Evolutionary conservation across 2,113 vertebrate genomes (phyloP).

Genomic region (Seriola aureovittata): DNA sequence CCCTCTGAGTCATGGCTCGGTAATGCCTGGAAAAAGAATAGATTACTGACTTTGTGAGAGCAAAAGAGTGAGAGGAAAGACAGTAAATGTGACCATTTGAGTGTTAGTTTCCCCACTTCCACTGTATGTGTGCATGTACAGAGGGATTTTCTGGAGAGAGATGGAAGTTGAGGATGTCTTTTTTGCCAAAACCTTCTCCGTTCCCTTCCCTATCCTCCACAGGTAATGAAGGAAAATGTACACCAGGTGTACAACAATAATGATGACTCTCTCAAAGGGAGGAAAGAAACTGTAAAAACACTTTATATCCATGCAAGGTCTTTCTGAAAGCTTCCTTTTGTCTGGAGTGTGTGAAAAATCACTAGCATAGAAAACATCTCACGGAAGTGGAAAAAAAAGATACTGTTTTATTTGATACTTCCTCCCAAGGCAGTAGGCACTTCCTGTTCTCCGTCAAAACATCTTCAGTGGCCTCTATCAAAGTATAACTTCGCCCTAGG

Average conservation of each 20-base stretch:
- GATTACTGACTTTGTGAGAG: neutral
- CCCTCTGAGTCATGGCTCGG: constrained; percentile 31
- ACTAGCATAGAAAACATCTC: constrained; percentile 48
- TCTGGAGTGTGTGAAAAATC: constrained; percentile 53
- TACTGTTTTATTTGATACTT: constrained; percentile 84
- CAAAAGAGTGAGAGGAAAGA: constrained; percentile 37
- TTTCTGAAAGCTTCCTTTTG: constrained; percentile 72
- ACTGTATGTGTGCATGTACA: constrained; percentile 41
- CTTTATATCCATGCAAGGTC: constrained; percentile 34
- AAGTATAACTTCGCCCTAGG: constrained; percentile 51
- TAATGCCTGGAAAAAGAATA: constrained; percentile 25
- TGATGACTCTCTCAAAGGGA: constrained; percentile 58
- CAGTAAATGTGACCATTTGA: constrained; percentile 13
- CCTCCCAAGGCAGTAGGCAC: constrained; percentile 77
- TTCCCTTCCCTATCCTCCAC: constrained; percentile 21
- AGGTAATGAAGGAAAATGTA: constrained; percentile 40
- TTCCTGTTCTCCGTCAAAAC: constrained; percentile 83
- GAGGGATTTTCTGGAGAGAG: constrained; percentile 5
- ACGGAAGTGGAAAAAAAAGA: constrained; percentile 69
- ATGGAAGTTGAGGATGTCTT: constrained; percentile 5
- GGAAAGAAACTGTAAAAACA: constrained; percentile 66
- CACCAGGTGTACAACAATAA: constrained; percentile 45
- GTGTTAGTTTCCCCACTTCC: constrained; percentile 18
- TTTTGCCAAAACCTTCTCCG: constrained; percentile 31
- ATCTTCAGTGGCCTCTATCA: constrained; percentile 78